phyloP scores from a whole-genome alignment of 2,113 vertebrate genomes.

The Myiagra hebetior region DNA sequence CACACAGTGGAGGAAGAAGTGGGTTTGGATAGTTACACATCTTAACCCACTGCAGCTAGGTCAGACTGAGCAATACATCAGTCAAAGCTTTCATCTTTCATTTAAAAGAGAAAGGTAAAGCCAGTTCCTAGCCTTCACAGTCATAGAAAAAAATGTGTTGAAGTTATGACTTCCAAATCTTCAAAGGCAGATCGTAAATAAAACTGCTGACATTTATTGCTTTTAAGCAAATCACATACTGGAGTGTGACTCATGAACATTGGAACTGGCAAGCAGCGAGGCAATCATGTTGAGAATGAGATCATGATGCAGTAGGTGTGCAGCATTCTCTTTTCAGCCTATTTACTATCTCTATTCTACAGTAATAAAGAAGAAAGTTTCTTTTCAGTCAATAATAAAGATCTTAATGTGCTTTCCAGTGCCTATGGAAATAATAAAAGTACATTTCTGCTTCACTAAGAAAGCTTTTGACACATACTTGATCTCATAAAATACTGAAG shows the following conservation, averaged over 20 bases:
- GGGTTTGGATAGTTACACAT: neutral
- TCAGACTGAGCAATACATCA: neutral
- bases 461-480: neutral
- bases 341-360: neutral
- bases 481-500: conserved; percentile 30
- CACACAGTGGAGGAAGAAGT: neutral
- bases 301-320: conserved; percentile 62
- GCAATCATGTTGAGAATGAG: conserved; percentile 59
- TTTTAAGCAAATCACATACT: conserved; percentile 54
- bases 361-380: neutral
- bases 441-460: neutral
- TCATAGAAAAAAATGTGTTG: neutral
- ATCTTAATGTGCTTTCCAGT: neutral
- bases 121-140: neutral
- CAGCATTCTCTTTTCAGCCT: conserved; percentile 32
- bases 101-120: conserved; percentile 30
- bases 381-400: neutral
- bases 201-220: conserved; percentile 50
- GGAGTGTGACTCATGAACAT: conserved; percentile 41
- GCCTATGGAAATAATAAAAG: neutral
- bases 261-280: neutral
- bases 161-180: conserved; percentile 33
- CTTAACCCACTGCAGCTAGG: neutral
- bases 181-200: conserved; percentile 39
- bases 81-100: neutral